A percentile compares a stretch with the other conserved stretches of the same genome.
phyloP scores from a whole-genome alignment of 2,113 vertebrate species.

The Forbesichthys agassizii region DNA sequence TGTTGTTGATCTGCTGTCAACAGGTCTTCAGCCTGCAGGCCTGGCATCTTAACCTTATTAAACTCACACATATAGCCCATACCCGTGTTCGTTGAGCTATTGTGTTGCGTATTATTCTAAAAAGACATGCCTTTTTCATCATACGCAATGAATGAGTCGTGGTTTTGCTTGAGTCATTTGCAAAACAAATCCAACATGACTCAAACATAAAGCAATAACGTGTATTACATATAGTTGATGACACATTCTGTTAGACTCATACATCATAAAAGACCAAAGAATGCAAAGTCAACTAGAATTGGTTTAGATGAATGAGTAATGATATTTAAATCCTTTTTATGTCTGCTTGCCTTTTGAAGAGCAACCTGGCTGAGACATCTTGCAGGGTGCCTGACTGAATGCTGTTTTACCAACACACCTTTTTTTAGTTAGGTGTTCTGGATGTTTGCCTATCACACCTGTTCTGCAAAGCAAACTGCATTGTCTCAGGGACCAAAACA shows the following conservation, averaged over 20 bases:
- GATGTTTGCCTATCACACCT: conserved; percentile 35
- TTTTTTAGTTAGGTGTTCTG: conserved; percentile 34
- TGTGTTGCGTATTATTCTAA: too few relatives aligned
- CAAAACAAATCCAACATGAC: not conserved
- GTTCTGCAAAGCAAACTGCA: not conserved
- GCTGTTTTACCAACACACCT: conserved; percentile 47
- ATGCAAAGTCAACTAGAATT: conserved; percentile 1
- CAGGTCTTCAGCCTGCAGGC: too few relatives aligned
- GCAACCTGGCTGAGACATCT: conserved; percentile 52
- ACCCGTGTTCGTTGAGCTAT: too few relatives aligned
- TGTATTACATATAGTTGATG: not conserved
- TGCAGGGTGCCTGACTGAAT: conserved; percentile 21
- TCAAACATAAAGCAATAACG: not conserved
- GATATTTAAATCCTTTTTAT: conserved; percentile 23
- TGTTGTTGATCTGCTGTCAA: too few relatives aligned
- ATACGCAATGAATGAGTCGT: not conserved
- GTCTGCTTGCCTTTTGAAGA: conserved; percentile 27
- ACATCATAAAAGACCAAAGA: not conserved
- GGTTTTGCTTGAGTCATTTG: not conserved
- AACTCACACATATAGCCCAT: too few relatives aligned
- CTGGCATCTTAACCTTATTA: too few relatives aligned
- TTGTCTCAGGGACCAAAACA: not conserved
- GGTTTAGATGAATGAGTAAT: conserved; percentile 18
- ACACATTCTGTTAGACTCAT: not conserved
- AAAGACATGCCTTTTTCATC: too few relatives aligned